Evolutionary conservation across 2,113 vertebrate genomes (phyloP).

Genomic region (Crotophaga sulcirostris): DNA sequence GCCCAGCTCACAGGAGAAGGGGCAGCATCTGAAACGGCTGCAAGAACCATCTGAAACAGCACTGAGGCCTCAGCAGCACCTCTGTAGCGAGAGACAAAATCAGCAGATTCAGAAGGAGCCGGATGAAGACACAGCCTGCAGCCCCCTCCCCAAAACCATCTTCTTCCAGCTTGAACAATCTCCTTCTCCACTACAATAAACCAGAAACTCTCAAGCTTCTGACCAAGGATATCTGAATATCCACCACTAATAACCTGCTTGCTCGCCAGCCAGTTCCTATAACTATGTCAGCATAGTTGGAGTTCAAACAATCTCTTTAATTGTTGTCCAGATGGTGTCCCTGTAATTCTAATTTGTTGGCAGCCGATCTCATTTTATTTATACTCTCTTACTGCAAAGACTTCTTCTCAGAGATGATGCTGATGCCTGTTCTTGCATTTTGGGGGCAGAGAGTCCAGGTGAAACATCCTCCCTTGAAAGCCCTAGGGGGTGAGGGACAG

Average conservation of each 20-base stretch:
- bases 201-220: neutral
- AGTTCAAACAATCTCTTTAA: conserved; percentile 18
- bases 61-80: neutral
- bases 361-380: conserved; percentile 5
- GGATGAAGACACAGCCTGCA: neutral
- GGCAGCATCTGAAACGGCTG: neutral
- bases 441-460: neutral
- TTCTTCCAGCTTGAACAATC: neutral
- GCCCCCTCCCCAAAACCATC: neutral
- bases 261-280: neutral
- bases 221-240: neutral
- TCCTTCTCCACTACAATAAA: neutral
- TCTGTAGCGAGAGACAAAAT: neutral
- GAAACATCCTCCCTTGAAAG: neutral
- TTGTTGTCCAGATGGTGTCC: conserved; percentile 34
- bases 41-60: accelerated
- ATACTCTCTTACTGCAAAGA: neutral
- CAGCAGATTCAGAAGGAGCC: neutral
- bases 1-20: accelerated
- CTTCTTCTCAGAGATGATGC: neutral
- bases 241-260: neutral
- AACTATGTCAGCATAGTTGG: neutral
- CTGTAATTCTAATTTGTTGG: conserved; percentile 20
- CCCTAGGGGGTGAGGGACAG: neutral
- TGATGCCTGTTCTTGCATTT: neutral